Conservation (phyloP, 2,888 invertebrate species). For the Metopia argyrocephala region DNA sequence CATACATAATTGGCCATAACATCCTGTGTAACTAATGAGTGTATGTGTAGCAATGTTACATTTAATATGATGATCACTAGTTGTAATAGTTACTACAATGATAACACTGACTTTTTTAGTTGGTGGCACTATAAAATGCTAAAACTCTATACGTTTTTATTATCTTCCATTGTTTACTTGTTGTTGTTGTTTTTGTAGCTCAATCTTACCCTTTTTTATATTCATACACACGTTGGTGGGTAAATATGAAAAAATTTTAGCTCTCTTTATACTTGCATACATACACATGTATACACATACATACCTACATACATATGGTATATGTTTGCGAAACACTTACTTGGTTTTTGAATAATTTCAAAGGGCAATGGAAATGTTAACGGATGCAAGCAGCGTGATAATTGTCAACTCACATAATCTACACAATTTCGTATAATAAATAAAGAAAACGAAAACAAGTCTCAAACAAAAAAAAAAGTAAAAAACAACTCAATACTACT, state of each 20-base stretch:
- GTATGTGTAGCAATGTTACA: not conserved
- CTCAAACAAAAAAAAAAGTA: not conserved
- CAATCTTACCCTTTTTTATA: not conserved
- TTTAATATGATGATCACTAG: not conserved
- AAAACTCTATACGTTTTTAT: not conserved
- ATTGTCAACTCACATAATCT: conserved; percentile 59
- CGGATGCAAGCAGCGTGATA: conserved; percentile 58
- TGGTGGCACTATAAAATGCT: not conserved
- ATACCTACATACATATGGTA: not conserved
- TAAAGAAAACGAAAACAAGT: conserved; percentile 9
- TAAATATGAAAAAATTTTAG: not conserved
- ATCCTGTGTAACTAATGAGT: too few relatives aligned
- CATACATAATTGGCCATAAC: too few relatives aligned
- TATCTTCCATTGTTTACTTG: not conserved
- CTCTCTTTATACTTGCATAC: not conserved
- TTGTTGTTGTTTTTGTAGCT: not conserved
- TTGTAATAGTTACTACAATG: not conserved
- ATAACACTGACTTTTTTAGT: not conserved
- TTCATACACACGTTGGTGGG: not conserved
- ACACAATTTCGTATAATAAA: conserved; percentile 23
- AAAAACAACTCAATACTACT: not conserved
- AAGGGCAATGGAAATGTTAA: conserved; percentile 57
- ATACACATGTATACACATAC: not conserved
- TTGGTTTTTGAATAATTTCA: conserved; percentile 31
- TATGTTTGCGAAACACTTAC: conserved; percentile 9